Conservation (phyloP, 1,140 invertebrate genomes). For the Heterodera schachtii region DNA sequence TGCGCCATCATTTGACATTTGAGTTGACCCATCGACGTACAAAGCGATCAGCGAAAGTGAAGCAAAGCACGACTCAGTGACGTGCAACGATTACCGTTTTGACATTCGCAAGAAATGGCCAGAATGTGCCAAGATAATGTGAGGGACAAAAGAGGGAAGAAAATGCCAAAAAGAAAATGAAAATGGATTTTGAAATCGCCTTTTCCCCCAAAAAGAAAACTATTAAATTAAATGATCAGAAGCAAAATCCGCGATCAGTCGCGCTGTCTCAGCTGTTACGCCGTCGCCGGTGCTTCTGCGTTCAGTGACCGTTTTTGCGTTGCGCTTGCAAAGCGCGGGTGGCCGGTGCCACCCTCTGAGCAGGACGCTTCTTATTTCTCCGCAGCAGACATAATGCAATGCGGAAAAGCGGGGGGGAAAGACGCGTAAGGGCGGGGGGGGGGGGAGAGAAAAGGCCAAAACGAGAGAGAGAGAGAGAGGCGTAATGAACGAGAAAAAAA, state of each 20-base stretch:
- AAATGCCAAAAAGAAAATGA: neutral
- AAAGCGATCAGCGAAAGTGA: neutral
- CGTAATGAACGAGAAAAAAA: too few species aligned
- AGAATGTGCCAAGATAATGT: conserved; percentile 22
- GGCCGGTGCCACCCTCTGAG: neutral
- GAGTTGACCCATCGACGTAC: neutral
- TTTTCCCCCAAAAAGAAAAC: neutral
- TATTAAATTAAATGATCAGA: conserved; percentile 38
- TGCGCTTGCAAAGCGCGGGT: neutral
- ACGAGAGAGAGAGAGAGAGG: too few species aligned
- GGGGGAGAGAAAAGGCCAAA: too few species aligned
- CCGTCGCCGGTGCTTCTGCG: conserved; percentile 9
- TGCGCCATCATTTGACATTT: too few species aligned
- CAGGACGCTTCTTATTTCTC: conserved; percentile 14
- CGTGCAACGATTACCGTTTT: conserved; percentile 16
- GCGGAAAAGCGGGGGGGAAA: neutral
- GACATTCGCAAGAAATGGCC: conserved; percentile 31
- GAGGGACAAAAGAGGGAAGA: too few species aligned
- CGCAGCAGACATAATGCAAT: conserved; percentile 21
- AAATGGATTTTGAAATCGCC: too few species aligned
- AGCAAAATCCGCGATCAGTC: conserved; percentile 28
- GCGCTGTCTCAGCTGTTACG: conserved; percentile 21
- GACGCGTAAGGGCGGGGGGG: neutral
- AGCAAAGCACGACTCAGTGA: neutral
- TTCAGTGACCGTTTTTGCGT: conserved; percentile 29